Percentiles rank a stretch among this genome's conserved stretches.
These are phyloP conservation scores for Vannuccia rotundouncinata DNA, from an alignment of 2,888 invertebrate species.

Conservation along the genomic window DNA sequence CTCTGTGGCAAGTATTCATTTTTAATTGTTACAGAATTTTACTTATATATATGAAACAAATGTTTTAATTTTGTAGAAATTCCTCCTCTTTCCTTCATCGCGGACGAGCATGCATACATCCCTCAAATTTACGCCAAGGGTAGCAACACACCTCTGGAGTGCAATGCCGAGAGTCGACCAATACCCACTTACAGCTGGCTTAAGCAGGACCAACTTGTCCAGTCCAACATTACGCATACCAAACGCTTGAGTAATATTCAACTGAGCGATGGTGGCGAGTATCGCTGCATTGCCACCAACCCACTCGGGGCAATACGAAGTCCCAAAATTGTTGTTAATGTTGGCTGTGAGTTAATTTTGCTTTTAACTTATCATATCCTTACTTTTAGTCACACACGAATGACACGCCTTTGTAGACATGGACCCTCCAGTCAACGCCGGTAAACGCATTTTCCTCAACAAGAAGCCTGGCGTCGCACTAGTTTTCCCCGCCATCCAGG, in stretches of 20 bases:
- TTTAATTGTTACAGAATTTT: not conserved
- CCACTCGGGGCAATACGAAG: not conserved
- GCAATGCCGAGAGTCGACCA: not conserved
- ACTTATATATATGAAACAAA: not conserved
- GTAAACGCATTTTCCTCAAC: not conserved
- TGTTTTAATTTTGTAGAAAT: not conserved
- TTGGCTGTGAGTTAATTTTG: not conserved
- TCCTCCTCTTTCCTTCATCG: not conserved
- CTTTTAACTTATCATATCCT: not conserved
- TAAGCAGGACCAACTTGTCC: not conserved
- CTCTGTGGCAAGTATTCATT: not conserved
- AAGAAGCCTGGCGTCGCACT: not conserved
- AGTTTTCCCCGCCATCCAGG: not conserved
- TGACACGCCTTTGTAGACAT: too few species aligned
- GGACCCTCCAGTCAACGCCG: not conserved
- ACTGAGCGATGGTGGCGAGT: not conserved
- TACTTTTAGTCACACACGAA: not conserved
- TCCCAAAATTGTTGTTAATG: not conserved
- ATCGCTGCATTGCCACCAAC: slow-evolving; percentile 5
- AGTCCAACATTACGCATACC: not conserved
- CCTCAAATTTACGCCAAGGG: not conserved
- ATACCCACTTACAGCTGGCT: not conserved
- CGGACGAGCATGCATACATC: not conserved
- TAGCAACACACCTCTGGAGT: not conserved
- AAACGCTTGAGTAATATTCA: not conserved